phyloP scores from a whole-genome alignment of 2,797 vertebrate genomes.

The Atherinosoma microstoma region DNA sequence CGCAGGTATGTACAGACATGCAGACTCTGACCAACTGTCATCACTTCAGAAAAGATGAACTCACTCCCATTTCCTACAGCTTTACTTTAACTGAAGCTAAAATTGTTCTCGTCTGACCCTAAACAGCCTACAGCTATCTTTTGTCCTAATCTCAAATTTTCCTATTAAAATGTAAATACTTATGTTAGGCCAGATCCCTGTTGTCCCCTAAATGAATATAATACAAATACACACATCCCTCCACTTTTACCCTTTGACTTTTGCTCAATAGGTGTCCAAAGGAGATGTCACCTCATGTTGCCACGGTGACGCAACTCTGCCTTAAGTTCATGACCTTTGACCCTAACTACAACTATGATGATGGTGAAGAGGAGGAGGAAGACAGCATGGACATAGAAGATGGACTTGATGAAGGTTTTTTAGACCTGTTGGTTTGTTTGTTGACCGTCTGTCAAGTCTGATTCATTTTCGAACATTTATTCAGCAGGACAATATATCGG shows the following conservation, averaged over 20 bases:
- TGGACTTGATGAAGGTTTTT: constrained; percentile 89
- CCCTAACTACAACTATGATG: constrained; percentile 95
- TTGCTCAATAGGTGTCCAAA: constrained; percentile 69
- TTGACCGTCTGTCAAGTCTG: background rate
- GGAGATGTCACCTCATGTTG: constrained; percentile 87
- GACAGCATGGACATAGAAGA: constrained; percentile 91
- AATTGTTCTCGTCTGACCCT: background rate
- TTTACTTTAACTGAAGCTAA: background rate
- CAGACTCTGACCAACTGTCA: background rate
- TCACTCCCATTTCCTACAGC: too few relatives aligned
- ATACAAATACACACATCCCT: background rate
- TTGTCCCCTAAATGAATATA: background rate
- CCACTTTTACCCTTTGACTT: background rate
- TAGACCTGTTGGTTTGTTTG: background rate
- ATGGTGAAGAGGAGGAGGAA: constrained; percentile 85
- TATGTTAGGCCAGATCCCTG: background rate
- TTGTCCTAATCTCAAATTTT: background rate
- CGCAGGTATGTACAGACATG: constrained; percentile 81
- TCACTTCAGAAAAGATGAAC: background rate
- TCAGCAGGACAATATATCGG: background rate
- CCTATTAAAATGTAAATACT: background rate
- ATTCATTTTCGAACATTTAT: background rate
- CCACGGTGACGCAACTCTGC: constrained; percentile 88
- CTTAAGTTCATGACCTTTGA: constrained; percentile 93
- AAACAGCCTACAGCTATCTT: background rate